Conservation (phyloP, 2,888 invertebrate species). For the Amiota mariae region DNA sequence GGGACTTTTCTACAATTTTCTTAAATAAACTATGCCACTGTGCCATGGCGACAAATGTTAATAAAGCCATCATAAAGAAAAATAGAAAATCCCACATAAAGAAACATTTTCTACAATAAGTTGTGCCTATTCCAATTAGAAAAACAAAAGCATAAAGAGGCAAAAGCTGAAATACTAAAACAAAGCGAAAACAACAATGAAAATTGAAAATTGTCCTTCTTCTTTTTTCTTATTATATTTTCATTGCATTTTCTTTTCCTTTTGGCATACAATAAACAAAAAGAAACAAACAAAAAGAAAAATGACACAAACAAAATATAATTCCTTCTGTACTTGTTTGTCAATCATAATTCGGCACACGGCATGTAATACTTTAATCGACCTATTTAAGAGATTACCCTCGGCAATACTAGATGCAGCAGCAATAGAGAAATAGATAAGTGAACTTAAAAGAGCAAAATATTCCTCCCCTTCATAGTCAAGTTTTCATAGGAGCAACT, state of each 20-base stretch:
- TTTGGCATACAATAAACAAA: neutral
- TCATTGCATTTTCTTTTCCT: neutral
- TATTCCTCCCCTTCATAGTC: too few species aligned
- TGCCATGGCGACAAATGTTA: constrained; percentile 58
- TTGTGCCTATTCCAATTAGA: constrained; percentile 52
- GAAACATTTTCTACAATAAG: constrained; percentile 3
- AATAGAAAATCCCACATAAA: neutral
- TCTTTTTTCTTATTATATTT: neutral
- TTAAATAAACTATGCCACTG: constrained; percentile 50
- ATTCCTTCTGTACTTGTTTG: constrained; percentile 39
- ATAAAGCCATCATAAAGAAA: constrained; percentile 3
- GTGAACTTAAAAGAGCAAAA: too few species aligned
- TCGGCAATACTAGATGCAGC: neutral
- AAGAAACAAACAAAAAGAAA: neutral
- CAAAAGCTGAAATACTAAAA: constrained; percentile 35
- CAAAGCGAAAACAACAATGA: constrained; percentile 36
- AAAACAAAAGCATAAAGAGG: constrained; percentile 16
- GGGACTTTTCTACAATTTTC: constrained; percentile 7
- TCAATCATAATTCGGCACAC: constrained; percentile 56
- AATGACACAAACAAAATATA: neutral
- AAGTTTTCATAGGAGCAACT: too few species aligned
- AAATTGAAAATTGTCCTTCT: constrained; percentile 10
- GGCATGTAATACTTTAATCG: constrained; percentile 55
- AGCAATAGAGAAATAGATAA: too few species aligned
- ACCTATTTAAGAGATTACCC: constrained; percentile 50